phyloP scores from a whole-genome alignment of 2,797 vertebrate genomes.

The Sebastes wilsoni region DNA sequence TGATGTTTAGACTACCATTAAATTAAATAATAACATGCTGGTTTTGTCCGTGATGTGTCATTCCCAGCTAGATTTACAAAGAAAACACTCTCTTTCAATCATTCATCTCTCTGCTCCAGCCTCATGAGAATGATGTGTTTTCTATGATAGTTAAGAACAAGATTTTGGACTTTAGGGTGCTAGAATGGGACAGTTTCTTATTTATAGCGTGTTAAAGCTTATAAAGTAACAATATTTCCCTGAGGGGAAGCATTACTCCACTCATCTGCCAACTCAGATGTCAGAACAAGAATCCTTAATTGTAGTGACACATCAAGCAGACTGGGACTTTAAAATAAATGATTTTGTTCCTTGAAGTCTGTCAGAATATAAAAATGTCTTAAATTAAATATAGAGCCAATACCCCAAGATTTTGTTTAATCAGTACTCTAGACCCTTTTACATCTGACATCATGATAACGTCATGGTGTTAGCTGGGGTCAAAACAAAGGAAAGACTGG shows the following conservation, averaged over 20 bases:
- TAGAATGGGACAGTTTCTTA: neutral
- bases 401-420: neutral
- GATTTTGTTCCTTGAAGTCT: neutral
- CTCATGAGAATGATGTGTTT: neutral
- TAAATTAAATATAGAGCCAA: neutral
- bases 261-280: neutral
- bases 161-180: neutral
- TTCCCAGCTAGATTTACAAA: neutral
- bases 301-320: neutral
- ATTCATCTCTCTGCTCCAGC: neutral
- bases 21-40: neutral
- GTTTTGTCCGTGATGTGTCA: neutral
- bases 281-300: neutral
- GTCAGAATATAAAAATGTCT: neutral
- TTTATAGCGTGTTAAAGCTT: neutral
- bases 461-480: too few species aligned
- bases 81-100: neutral
- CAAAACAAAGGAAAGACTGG: too few species aligned
- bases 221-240: neutral
- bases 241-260: neutral
- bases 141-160: neutral
- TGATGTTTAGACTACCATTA: neutral
- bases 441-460: too few species aligned
- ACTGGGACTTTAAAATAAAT: neutral
- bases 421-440: too few species aligned